Evolutionary conservation across 2,888 invertebrate species (phyloP).

Genomic region (Pharmacophagus antenor): DNA sequence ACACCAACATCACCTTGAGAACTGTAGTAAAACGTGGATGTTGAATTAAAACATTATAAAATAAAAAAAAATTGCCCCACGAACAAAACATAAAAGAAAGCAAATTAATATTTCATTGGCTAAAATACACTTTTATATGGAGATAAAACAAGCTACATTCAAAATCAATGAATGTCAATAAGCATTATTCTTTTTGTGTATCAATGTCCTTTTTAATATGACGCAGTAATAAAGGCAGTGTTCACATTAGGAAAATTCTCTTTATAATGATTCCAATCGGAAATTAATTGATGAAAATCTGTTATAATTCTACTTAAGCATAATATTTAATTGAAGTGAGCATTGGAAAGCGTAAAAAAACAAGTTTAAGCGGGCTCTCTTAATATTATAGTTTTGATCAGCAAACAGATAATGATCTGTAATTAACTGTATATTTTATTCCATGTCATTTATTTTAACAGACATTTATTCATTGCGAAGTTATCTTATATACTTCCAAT

Average conservation of each 20-base stretch:
- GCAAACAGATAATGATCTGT: background rate
- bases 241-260: background rate
- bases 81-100: too few relatives aligned
- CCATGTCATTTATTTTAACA: background rate
- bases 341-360: background rate
- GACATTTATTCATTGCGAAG: background rate
- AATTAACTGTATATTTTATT: too few relatives aligned
- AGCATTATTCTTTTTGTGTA: too few relatives aligned
- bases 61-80: background rate
- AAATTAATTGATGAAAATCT: background rate
- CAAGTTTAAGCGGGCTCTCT: too few relatives aligned
- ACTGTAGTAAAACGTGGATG: background rate
- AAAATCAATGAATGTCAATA: too few relatives aligned
- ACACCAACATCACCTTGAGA: slow-evolving; percentile 18
- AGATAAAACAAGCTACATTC: too few relatives aligned
- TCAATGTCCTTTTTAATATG: too few relatives aligned
- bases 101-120: too few relatives aligned
- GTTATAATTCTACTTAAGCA: background rate
- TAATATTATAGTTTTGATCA: background rate
- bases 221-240: background rate
- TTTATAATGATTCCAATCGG: background rate
- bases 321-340: background rate
- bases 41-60: slow-evolving; percentile 5
- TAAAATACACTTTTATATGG: background rate
- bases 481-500: background rate